phyloP scores from a whole-genome alignment of 1,140 invertebrate species.

The Mesaphorura yosii region DNA sequence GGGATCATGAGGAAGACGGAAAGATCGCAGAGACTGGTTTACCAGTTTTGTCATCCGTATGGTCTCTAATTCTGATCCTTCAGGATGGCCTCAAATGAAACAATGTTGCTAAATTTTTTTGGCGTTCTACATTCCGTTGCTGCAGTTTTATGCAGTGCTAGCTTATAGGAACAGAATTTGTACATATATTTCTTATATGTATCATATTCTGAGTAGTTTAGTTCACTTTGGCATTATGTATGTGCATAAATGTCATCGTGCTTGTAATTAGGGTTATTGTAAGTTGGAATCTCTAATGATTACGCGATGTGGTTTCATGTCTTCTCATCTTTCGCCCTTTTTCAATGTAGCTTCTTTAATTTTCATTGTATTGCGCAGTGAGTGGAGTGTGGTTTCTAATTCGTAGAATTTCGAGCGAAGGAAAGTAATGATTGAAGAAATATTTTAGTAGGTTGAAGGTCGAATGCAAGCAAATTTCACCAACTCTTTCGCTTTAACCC shows the following conservation, averaged over 20 bases:
- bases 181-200: neutral
- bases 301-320: no score
- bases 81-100: slow-evolving; percentile 23
- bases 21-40: slow-evolving; percentile 91
- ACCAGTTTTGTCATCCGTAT: slow-evolving; percentile 96
- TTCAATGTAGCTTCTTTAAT: no score
- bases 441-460: no score
- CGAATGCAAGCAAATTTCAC: no score
- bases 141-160: slow-evolving; percentile 32
- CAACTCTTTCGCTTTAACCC: no score
- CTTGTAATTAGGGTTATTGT: no score
- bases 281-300: no score
- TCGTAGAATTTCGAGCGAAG: neutral
- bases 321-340: neutral
- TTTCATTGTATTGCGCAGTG: no score
- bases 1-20: slow-evolving; percentile 99
- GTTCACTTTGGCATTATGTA: neutral
- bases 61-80: slow-evolving; percentile 45
- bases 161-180: neutral
- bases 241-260: neutral
- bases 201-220: neutral
- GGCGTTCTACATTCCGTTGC: slow-evolving; percentile 30
- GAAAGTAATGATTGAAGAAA: no score
- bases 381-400: neutral
- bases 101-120: slow-evolving; percentile 32